phyloP scores from a whole-genome alignment of 2,113 vertebrate species.

The Oriolus oriolus region DNA sequence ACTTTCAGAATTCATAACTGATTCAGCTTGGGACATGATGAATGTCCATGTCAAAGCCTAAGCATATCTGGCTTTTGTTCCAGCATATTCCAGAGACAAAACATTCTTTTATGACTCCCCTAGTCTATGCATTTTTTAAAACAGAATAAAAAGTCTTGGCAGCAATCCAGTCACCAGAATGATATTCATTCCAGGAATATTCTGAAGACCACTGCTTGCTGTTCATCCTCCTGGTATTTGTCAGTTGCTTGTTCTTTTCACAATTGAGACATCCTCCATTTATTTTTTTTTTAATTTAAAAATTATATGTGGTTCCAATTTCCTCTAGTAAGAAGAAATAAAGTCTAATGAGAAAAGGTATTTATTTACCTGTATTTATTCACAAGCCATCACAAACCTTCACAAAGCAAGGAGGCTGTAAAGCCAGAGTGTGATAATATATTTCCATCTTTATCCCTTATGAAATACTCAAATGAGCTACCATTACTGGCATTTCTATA shows the following conservation, averaged over 20 bases:
- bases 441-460: not conserved
- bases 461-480: not conserved
- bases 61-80: conserved; percentile 60
- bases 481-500: not conserved
- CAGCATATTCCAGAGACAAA: conserved; percentile 55
- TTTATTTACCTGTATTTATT: not conserved
- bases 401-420: not conserved
- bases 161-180: conserved; percentile 66
- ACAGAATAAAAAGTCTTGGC: conserved; percentile 65
- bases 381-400: not conserved
- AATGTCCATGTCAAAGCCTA: conserved; percentile 58
- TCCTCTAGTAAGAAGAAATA: not conserved
- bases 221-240: conserved; percentile 34
- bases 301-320: not conserved
- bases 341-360: not conserved
- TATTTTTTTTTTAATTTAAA: not conserved
- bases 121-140: conserved; percentile 66
- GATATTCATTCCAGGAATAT: conserved; percentile 63
- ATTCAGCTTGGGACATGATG: conserved; percentile 47
- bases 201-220: conserved; percentile 39
- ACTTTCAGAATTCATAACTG: conserved; percentile 61
- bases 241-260: conserved; percentile 20
- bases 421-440: not conserved
- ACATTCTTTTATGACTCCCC: conserved; percentile 63
- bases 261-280: not conserved